Evolutionary conservation across 1,140 invertebrate genomes (phyloP).

Genomic region (Calycopis cecrops): DNA sequence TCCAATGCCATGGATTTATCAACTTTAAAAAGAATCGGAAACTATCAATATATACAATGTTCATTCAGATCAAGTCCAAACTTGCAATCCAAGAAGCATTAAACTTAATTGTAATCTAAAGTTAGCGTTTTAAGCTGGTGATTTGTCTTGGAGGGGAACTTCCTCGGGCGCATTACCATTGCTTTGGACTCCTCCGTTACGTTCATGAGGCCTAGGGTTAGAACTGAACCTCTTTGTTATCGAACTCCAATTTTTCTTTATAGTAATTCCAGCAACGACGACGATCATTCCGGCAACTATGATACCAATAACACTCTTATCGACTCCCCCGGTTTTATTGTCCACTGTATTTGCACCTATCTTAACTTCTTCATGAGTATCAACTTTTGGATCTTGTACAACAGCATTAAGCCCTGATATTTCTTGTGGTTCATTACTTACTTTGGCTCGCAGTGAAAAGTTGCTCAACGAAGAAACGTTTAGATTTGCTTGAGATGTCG

Average conservation of each 20-base stretch:
- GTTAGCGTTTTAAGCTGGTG: conserved; percentile 42
- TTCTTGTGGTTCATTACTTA: conserved; percentile 37
- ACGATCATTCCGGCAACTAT: conserved; percentile 69
- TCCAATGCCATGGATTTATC: background rate
- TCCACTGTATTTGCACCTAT: conserved; percentile 52
- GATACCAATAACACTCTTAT: conserved; percentile 62
- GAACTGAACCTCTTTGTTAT: conserved; percentile 63
- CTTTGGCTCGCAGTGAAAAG: conserved; percentile 40
- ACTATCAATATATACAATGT: conserved; percentile 21
- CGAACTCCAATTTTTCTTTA: conserved; percentile 76
- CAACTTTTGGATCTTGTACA: conserved; percentile 30
- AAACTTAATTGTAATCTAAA: conserved; percentile 8
- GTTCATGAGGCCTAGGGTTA: conserved; percentile 45
- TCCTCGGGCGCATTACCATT: conserved; percentile 57
- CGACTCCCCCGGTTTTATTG: conserved; percentile 49
- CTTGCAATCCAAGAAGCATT: conserved; percentile 23
- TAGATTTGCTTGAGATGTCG: conserved; percentile 17
- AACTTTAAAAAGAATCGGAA: background rate
- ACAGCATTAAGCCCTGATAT: conserved; percentile 29
- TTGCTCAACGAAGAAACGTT: conserved; percentile 28
- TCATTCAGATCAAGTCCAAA: conserved; percentile 59
- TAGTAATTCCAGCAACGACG: conserved; percentile 62
- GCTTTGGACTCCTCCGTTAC: conserved; percentile 24
- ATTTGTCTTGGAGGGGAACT: conserved; percentile 62
- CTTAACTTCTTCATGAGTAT: conserved; percentile 36